A percentile compares a stretch with the other conserved stretches of the same genome.
These are phyloP conservation scores for Patella ulyssiponensis DNA, from an alignment of 2,888 invertebrate species.

Conservation along the genomic window DNA sequence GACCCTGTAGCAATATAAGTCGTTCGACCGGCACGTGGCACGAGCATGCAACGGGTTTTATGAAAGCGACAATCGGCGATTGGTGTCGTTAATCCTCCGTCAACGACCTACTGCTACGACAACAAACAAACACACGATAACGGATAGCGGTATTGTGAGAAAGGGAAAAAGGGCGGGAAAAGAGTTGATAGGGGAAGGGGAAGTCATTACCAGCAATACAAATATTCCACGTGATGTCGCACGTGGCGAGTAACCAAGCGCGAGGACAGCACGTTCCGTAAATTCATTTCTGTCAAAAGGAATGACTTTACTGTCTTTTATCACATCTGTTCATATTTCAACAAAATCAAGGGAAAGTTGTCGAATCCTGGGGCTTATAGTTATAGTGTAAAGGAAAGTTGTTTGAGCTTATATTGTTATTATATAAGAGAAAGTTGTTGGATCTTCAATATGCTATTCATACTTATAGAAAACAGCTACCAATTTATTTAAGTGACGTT, in stretches of 20 bases:
- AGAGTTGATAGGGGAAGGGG: not conserved
- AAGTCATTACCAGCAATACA: too few relatives aligned
- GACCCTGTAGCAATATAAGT: not conserved
- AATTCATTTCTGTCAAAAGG: not conserved
- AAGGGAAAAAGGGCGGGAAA: slow-evolving; percentile 3
- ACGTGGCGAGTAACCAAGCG: slow-evolving; percentile 10
- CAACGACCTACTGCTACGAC: not conserved
- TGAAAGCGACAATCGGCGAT: not conserved
- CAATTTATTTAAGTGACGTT: too few relatives aligned
- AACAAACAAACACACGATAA: slow-evolving; percentile 13
- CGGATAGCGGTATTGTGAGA: slow-evolving; percentile 3
- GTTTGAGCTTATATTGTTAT: too few relatives aligned
- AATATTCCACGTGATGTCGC: not conserved
- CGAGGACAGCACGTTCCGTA: slow-evolving; percentile 6
- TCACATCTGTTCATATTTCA: not conserved
- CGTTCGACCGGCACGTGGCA: not conserved
- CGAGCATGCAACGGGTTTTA: not conserved
- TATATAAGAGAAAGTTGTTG: too few relatives aligned
- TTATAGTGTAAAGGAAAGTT: too few relatives aligned
- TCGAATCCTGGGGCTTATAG: too few relatives aligned
- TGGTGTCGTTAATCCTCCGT: not conserved
- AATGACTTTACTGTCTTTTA: not conserved
- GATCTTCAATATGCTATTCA: too few relatives aligned
- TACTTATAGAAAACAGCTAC: too few relatives aligned
- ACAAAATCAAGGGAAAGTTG: too few relatives aligned